Evolutionary conservation across 2,113 vertebrate species (phyloP), one percentile per base, ranked within the genome.

Genomic region (Sylvilagus bachmani): DNA sequence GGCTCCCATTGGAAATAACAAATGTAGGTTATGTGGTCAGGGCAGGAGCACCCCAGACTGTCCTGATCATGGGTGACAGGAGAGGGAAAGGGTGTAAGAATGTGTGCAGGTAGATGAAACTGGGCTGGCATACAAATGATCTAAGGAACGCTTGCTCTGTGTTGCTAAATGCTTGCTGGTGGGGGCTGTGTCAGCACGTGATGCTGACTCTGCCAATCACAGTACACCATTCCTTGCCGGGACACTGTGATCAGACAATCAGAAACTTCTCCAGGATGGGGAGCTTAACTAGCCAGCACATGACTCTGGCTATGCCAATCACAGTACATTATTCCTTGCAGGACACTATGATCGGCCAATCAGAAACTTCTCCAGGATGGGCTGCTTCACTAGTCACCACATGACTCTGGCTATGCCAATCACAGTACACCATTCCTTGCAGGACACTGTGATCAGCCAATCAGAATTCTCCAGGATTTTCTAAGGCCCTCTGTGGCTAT

Each of bases 321-420:
- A 55, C 0, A 44, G 49, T 10, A 51, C 1, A 21, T 6, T 16
- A 44, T 4, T 82, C 27, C n/a, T 83, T 44, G 1, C 0, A 1
- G n/a, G 53, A 67, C 70, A 51, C 12, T 19, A 27, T 55, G 53
- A 53, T 0, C 31, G 51, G 36, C n/a, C 53, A 38, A 10, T 33
- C 11, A 25, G 66, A 93, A 93, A 78, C 10, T n/a, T n/a, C n/a
- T n/a, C n/a, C n/a, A n/a, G n/a, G n/a, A n/a, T n/a, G n/a, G n/a
- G n/a, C n/a, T n/a, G n/a, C n/a, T n/a, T n/a, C n/a, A n/a, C n/a
- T n/a, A n/a, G n/a, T n/a, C n/a, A n/a, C n/a, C n/a, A n/a, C n/a
- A n/a, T n/a, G n/a, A n/a, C n/a, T n/a, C n/a, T n/a, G n/a, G n/a
- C n/a, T n/a, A n/a, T n/a, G n/a, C n/a, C n/a, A n/a, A n/a, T n/a